Evolutionary conservation across 2,113 vertebrate species (phyloP).

Genomic region (Ascaphus truei): DNA sequence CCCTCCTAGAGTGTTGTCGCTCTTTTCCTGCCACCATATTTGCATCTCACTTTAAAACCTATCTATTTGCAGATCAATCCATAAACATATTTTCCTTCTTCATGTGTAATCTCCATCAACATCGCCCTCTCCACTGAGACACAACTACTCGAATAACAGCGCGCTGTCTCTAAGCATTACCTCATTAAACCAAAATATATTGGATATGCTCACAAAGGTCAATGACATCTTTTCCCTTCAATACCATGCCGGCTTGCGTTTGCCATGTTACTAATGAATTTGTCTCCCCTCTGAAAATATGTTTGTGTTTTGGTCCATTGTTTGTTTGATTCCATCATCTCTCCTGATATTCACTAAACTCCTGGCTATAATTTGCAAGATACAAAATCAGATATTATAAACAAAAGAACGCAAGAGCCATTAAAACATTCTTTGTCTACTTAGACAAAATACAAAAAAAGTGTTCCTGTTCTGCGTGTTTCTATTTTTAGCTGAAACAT

Average conservation of each 20-base stretch:
- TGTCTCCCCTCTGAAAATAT: constrained; percentile 11
- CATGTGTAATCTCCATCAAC: too few relatives aligned
- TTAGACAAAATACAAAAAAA: neutral
- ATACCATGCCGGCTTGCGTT: neutral
- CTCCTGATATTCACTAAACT: neutral
- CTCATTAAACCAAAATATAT: constrained; percentile 1
- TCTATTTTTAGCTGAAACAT: neutral
- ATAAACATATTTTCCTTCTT: too few relatives aligned
- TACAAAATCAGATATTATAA: neutral
- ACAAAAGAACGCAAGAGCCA: neutral
- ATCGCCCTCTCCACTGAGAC: too few relatives aligned
- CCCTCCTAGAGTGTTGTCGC: too few relatives aligned
- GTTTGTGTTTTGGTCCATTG: constrained; percentile 2
- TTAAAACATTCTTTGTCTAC: neutral
- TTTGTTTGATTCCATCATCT: constrained; percentile 26
- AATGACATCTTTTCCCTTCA: constrained; percentile 3
- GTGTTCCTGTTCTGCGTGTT: neutral
- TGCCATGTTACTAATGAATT: constrained; percentile 14
- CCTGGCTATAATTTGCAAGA: neutral
- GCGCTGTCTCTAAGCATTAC: neutral
- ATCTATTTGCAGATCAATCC: too few relatives aligned
- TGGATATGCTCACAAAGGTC: neutral
- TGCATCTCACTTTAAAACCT: too few relatives aligned
- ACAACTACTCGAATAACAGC: neutral
- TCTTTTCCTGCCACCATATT: too few relatives aligned